Evolutionary conservation across 2,888 invertebrate genomes (phyloP), one percentile per base, ranked within the genome.

Genomic region (Rhyacophila evoluta): DNA sequence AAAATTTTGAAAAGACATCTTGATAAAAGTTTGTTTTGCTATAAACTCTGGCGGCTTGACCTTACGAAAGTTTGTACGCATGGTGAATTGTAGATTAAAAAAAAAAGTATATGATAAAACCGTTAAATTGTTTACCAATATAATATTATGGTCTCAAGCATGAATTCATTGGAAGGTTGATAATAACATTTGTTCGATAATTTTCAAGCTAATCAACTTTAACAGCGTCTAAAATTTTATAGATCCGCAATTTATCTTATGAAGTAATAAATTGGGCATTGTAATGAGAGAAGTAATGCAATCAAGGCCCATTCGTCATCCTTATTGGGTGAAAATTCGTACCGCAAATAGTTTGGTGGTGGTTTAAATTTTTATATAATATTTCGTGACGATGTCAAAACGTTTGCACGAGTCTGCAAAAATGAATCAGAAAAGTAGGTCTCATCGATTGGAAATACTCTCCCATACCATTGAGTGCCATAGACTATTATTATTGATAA

Each of bases 341-440:
- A 8, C 55, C 10, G 8, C 1, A 19, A 55, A n/a, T 41, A 41
- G 4, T 41, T n/a, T 41, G 10, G 10, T 69, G 12, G 11, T 29
- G 15, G 28, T 69, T n/a, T 69, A 29, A 28, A 29, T 69, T 69
- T 41, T 28, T 6, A 12, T 69, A 12, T 10, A 71, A 71, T 71
- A 36, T 71, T 71, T 71, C 71, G 36, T 71, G 71, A 36, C 19
- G 19, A 71, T 25, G 11, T 28, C 19, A 12, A 15, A 71, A 36
- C 71, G 36, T 71, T 36, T 19, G 71, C 71, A 71, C 71, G 71
- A 71, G 27, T 71, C 19, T 71, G 71, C 71, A 71, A 71, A 71
- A 33, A 25, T 11, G 8, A 12, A 36, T 36, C 12, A 36, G 8
- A 71, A 37, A 71, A 37, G 33, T 71, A 71, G 71, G 71, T 71